Percentiles rank a stretch among this genome's conserved stretches.
phyloP scores from a whole-genome alignment of 2,888 invertebrate genomes.

The Spodoptera picta region DNA sequence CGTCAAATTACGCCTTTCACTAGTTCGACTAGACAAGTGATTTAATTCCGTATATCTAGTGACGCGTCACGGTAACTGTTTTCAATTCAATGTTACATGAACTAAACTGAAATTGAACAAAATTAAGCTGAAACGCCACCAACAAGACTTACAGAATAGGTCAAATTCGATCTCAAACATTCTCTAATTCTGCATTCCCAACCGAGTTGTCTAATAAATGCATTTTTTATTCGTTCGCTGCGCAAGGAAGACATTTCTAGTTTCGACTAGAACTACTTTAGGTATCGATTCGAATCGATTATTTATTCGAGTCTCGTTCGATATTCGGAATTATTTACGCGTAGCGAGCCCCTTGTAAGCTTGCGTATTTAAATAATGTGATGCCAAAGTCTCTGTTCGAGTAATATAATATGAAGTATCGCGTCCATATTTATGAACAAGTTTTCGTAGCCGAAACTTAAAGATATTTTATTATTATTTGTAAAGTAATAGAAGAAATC shows the following conservation, averaged over 20 bases:
- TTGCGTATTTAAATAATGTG: conserved; percentile 53
- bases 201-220: conserved; percentile 24
- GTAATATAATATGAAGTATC: conserved; percentile 49
- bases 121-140: too few species aligned
- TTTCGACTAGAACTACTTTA: conserved; percentile 21
- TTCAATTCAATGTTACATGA: too few species aligned
- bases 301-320: conserved; percentile 51
- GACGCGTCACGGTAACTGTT: too few species aligned
- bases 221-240: conserved; percentile 12
- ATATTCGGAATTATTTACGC: conserved; percentile 56
- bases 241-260: conserved; percentile 17
- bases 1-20: too few species aligned
- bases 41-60: too few species aligned
- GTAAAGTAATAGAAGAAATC: too few species aligned
- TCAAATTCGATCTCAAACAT: conserved; percentile 1
- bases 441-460: conserved; percentile 10
- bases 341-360: conserved; percentile 37
- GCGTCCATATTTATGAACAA: conserved; percentile 41
- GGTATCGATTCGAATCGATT: conserved; percentile 53
- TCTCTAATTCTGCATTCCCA: conserved; percentile 1
- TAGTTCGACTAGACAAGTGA: too few species aligned
- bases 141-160: too few species aligned
- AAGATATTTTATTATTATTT: too few species aligned
- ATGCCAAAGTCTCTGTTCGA: conserved; percentile 25
- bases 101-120: too few species aligned